Conservation (phyloP, 2,113 vertebrate species). For the Hippocampus barbouri region DNA sequence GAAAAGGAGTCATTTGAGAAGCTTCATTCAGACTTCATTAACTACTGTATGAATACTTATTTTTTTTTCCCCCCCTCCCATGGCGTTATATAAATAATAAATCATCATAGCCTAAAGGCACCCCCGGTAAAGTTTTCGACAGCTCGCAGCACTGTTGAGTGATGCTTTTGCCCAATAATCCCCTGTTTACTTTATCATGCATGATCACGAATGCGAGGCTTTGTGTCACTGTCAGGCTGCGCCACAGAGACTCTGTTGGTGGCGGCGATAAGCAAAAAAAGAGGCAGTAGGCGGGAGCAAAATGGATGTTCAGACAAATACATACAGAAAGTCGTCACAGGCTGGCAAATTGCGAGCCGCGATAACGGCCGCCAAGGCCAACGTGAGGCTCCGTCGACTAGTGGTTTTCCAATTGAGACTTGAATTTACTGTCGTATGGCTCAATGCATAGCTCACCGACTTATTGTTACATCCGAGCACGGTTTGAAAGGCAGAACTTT, state of each 20-base stretch:
- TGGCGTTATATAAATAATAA: not conserved
- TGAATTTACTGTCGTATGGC: too few species aligned
- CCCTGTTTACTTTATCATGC: constrained; percentile 4
- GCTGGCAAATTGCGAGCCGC: not conserved
- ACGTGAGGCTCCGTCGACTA: not conserved
- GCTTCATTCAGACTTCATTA: not conserved
- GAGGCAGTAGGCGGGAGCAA: not conserved
- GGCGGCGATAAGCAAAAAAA: constrained; percentile 4
- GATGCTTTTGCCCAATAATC: constrained; percentile 3
- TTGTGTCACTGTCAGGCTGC: not conserved
- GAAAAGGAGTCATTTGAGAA: too few species aligned
- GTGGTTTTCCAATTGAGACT: too few species aligned
- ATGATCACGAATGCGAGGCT: not conserved
- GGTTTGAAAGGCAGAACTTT: too few species aligned
- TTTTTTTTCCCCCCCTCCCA: not conserved
- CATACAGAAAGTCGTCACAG: not conserved
- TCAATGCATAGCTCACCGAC: too few species aligned
- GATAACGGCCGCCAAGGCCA: not conserved
- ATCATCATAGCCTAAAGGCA: not conserved
- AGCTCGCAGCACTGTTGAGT: not conserved
- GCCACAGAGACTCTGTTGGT: not conserved
- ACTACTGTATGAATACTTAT: not conserved
- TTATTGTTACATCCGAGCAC: too few species aligned
- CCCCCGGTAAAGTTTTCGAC: not conserved
- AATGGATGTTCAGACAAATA: not conserved